Evolutionary conservation across 2,888 invertebrate species (phyloP), one percentile per base, ranked within the genome.

Genomic region (Scelioninae gen. 1): DNA sequence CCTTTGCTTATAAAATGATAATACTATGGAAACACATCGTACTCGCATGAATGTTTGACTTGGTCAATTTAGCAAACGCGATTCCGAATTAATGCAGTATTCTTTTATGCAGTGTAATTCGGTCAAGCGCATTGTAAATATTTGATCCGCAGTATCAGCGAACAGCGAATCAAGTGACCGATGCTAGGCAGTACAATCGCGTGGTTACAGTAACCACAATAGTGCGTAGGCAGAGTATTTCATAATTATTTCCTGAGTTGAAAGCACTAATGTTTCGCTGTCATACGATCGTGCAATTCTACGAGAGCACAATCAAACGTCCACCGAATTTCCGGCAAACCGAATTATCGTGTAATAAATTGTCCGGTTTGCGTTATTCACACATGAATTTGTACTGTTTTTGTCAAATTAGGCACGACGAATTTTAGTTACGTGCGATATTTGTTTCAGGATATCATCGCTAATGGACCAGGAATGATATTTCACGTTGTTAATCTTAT

Each of bases 401-500:
- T 80, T 80, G 80, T 69, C 56, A 72, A 58, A 72, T 72, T 65
- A 62, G 45, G 29, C 66, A 56, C n/a, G 13, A 7, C 53, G 10
- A 40, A 49, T 51, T 83, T 63, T 31, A 71, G 45, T 78, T 58
- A 51, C 55, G 29, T 31, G 34, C 47, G 65, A 56, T 74, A 34
- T 69, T 74, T 87, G 84, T 86, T 92, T 43, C 93, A 97, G 97
- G 95, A 95, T 93, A 94, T 96, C 72, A 93, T 97, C 87, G 93
- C 95, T 55, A 94, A 95, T 88, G 94, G 93, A 62, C 91, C 95
- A 80, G 97, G 97, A 65, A 93, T 95, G 92, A 92, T 94, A 83
- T 94, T 96, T 86, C 97, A 98, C 92, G 93, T 96, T 66, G 93
- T 95, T 47, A 97, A 98, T 92, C 94, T 98, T 86, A 89, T 96